Base-by-base conservation (phyloP, 2,113 vertebrate species). In the Vulpes lagopus region DNA sequence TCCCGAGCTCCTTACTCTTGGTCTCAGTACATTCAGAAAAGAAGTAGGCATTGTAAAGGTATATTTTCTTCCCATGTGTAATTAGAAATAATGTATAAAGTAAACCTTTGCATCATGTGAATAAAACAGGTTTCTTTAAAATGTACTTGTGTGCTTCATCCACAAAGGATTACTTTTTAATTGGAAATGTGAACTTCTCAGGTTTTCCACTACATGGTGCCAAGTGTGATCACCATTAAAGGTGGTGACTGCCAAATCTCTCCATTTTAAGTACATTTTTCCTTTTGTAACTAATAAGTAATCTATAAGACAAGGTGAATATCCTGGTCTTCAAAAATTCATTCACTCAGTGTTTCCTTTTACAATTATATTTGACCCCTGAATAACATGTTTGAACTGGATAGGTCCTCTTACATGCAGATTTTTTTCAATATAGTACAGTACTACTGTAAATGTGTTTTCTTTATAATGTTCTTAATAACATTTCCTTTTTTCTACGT, bases 81-180 rank as follows among this genome's bases (percentile, higher is more conserved):
- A 73, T 65, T 38, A 73, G 27, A 93, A 89, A 55, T 93, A 64
- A 93, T 32, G 35, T 89, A 78, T 59, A 23, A 95, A 65, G 51
- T 59, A 53, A 89, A 82, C 8, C 25, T 35, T 95, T 19, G 57
- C 59, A 93, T 53, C 23, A 90, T 20, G 53, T 62, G 79, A 79
- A 53, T 83, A 85, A 96, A 82, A 86, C 32, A 11, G 25, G 22
- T 32, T 87, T 55, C 32, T 95, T 82, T 90, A 94, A 85, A 81
- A 93, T 62, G 1, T 88, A 91, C 3, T 81, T 73, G 2, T 32
- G 69, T 71, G 73, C 30, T 81, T 73, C 43, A 62, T 73, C 49
- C 19, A 43, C 4, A 71, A 78, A 80, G 64, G n/a, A 74, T 57
- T 85, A 74, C 1, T 91, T 67, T 91, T 74, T 74, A 92, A 89